These are phyloP conservation scores for Pomatorhinus ruficollis DNA, from an alignment of 2,113 vertebrate genomes.

Conservation along the genomic window DNA sequence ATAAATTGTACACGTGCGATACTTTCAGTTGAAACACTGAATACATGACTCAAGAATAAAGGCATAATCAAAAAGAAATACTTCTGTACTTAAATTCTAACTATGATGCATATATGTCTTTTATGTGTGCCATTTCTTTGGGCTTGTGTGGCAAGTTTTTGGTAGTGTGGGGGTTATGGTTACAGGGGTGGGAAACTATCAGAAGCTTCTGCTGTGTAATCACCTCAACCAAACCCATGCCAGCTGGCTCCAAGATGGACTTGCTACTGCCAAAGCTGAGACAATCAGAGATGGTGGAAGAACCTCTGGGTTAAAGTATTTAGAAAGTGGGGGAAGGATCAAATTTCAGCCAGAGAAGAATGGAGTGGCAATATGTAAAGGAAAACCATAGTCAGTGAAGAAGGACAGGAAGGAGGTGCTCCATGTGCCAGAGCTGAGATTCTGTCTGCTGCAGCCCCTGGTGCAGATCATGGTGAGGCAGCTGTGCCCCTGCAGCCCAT, in stretches of 20 bases:
- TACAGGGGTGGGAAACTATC: not conserved
- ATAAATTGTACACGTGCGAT: not conserved
- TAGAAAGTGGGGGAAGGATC: not conserved
- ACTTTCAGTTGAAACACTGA: not conserved
- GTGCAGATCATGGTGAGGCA: not conserved
- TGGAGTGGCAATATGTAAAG: not conserved
- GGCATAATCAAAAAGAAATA: not conserved
- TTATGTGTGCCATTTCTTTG: not conserved
- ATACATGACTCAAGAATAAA: not conserved
- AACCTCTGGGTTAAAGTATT: not conserved
- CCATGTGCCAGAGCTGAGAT: rapidly evolving
- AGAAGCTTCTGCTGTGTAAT: not conserved
- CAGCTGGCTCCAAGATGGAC: not conserved
- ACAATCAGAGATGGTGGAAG: too few relatives aligned
- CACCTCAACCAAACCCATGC: too few relatives aligned
- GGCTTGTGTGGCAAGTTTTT: not conserved
- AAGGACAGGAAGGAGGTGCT: not conserved
- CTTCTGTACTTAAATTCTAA: not conserved
- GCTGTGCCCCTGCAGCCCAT: not conserved
- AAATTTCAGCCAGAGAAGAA: not conserved
- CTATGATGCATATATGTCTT: not conserved
- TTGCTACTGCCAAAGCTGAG: not conserved
- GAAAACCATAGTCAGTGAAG: not conserved
- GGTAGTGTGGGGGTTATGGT: not conserved
- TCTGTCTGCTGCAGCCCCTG: not conserved